Evolutionary conservation across 2,113 vertebrate genomes (phyloP).

Genomic region (Nicator chloris): DNA sequence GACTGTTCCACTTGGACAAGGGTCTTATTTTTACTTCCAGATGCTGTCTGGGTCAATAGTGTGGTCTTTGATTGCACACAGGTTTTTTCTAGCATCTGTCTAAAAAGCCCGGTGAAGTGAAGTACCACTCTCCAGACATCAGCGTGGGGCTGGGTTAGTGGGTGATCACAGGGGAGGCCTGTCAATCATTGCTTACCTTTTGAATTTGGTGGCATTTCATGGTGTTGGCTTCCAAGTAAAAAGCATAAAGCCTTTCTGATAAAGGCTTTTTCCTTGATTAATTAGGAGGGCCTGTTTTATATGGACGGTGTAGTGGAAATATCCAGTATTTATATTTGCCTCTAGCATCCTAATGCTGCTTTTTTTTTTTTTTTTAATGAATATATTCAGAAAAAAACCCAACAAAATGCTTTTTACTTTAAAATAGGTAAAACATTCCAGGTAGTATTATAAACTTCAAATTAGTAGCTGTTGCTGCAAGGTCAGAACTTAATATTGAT

Average conservation of each 20-base stretch:
- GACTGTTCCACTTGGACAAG: neutral
- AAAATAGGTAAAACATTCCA: neutral
- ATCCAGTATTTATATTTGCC: neutral
- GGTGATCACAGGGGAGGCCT: neutral
- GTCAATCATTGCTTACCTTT: neutral
- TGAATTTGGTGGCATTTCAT: neutral
- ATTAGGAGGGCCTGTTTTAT: neutral
- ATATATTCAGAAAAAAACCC: neutral
- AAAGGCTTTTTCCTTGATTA: neutral
- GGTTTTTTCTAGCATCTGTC: neutral
- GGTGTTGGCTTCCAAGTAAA: neutral
- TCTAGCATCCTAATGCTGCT: neutral
- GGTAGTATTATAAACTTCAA: neutral
- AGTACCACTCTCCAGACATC: neutral
- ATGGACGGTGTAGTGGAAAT: neutral
- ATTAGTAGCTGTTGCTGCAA: neutral
- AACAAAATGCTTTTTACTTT: neutral
- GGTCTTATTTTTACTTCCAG: neutral
- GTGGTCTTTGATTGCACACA: neutral
- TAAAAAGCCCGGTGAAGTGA: neutral
- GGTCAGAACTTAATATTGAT: neutral
- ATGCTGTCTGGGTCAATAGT: neutral
- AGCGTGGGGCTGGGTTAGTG: fast-evolving
- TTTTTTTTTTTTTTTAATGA: neutral
- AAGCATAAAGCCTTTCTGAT: neutral